Evolutionary conservation across 2,797 vertebrate species (phyloP).

Genomic region (Peromyscus aztecus): DNA sequence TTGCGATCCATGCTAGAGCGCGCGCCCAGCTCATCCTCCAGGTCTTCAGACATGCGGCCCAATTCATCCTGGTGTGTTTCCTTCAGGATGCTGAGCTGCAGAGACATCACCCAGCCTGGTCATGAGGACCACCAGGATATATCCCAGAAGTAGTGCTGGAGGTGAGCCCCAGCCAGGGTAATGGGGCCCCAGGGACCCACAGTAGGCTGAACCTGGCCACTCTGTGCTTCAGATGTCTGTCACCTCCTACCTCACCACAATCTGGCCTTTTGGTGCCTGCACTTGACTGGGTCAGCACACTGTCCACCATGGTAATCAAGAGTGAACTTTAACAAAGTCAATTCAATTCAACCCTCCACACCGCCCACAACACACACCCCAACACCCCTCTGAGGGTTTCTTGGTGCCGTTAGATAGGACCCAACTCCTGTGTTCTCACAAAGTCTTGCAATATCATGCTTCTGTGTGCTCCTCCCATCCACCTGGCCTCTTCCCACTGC

Average conservation of each 20-base stretch:
- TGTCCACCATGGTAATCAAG: neutral
- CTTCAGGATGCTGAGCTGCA: conserved; percentile 95
- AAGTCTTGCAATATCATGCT: neutral
- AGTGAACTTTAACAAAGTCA: neutral
- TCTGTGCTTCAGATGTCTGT: neutral
- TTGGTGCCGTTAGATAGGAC: neutral
- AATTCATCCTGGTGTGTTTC: conserved; percentile 97
- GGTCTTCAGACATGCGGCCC: conserved; percentile 96
- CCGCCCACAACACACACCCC: neutral
- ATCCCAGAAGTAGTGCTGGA: neutral
- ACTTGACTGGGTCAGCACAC: neutral
- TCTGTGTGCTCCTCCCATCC: neutral
- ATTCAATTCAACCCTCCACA: neutral
- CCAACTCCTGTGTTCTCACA: neutral
- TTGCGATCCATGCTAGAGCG: conserved; percentile 98
- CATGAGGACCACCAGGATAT: fast-evolving
- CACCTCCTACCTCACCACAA: neutral
- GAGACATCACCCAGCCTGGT: neutral
- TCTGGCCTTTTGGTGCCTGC: neutral
- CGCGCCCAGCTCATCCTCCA: conserved; percentile 97
- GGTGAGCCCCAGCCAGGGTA: neutral
- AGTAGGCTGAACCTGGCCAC: neutral
- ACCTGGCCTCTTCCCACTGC: neutral
- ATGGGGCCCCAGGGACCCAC: fast-evolving
- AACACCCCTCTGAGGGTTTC: neutral